Percentiles rank a stretch among this genome's conserved stretches.
These are phyloP conservation scores for Oreochromis tanganicae DNA, from an alignment of 2,113 vertebrate genomes.

Conservation along the genomic window DNA sequence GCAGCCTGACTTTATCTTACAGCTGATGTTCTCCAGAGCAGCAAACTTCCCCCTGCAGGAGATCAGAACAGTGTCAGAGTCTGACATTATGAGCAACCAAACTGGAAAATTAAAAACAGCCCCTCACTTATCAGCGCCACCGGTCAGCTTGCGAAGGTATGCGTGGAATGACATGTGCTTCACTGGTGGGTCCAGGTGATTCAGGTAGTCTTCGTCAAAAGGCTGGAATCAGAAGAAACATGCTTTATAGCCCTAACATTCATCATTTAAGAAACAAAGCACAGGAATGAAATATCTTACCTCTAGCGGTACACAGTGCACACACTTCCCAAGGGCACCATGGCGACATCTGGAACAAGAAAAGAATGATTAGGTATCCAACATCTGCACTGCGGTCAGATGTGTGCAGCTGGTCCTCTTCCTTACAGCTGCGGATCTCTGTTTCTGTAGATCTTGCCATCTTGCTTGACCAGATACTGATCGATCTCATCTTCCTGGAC, in stretches of 20 bases:
- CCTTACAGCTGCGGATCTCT: constrained; percentile 91
- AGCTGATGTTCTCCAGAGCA: constrained; percentile 98
- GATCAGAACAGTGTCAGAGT: background rate
- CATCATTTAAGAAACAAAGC: background rate
- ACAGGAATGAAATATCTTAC: constrained; percentile 62
- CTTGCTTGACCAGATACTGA: constrained; percentile 90
- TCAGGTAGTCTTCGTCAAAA: constrained; percentile 98
- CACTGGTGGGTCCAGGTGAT: constrained; percentile 96
- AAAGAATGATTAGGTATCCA: background rate
- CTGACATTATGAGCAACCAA: fast-evolving
- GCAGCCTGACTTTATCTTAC: constrained; percentile 96
- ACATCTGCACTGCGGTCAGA: background rate
- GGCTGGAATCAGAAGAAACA: constrained; percentile 72
- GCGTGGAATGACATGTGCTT: constrained; percentile 99
- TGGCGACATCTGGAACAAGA: constrained; percentile 84
- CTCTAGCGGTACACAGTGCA: constrained; percentile 96
- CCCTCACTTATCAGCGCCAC: constrained; percentile 94
- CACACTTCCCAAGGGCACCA: constrained; percentile 90
- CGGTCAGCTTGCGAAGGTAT: constrained; percentile 96
- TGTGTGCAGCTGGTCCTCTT: background rate
- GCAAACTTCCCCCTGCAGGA: constrained; percentile 90
- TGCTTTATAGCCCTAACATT: background rate
- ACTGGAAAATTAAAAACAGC: background rate
- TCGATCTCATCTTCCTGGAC: constrained; percentile 93
- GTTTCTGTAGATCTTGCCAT: constrained; percentile 95